Evolutionary conservation across 2,888 invertebrate genomes (phyloP).

Genomic region (Cacoxenus indagator): DNA sequence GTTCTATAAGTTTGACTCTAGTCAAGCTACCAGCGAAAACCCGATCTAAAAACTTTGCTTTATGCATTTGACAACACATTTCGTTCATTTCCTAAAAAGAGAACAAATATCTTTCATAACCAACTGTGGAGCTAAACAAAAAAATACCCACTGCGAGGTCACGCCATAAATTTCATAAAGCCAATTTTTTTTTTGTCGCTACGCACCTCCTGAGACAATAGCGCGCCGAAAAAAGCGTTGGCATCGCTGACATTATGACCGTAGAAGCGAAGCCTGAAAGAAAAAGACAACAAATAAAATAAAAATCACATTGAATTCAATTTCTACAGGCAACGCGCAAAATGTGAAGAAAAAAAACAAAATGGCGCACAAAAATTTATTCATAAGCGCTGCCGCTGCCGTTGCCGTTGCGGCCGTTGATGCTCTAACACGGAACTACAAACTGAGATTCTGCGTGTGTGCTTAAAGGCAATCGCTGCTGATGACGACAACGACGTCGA

Average conservation of each 20-base stretch:
- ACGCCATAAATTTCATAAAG: constrained; percentile 48
- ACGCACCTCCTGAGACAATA: constrained; percentile 56
- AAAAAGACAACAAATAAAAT: background rate
- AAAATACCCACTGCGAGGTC: background rate
- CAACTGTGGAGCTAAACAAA: background rate
- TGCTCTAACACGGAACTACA: background rate
- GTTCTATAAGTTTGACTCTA: too few relatives aligned
- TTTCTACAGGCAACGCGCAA: background rate
- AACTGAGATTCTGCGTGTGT: background rate
- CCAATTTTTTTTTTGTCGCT: constrained; percentile 10
- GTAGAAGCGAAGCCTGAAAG: background rate
- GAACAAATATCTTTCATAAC: background rate
- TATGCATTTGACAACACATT: too few relatives aligned
- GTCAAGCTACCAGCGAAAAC: too few relatives aligned
- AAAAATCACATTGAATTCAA: constrained; percentile 10
- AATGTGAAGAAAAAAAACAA: background rate
- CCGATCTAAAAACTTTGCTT: too few relatives aligned
- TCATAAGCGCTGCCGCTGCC: constrained; percentile 4
- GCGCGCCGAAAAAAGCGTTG: constrained; percentile 30
- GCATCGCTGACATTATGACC: constrained; percentile 18
- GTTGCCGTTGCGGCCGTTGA: background rate
- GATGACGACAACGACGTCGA: background rate
- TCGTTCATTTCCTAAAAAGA: too few relatives aligned
- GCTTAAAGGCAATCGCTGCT: background rate
- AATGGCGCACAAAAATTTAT: constrained; percentile 19